Evolutionary conservation across 2,113 vertebrate species (phyloP), one percentile per base, ranked within the genome.

Genomic region (Gymnogyps californianus): DNA sequence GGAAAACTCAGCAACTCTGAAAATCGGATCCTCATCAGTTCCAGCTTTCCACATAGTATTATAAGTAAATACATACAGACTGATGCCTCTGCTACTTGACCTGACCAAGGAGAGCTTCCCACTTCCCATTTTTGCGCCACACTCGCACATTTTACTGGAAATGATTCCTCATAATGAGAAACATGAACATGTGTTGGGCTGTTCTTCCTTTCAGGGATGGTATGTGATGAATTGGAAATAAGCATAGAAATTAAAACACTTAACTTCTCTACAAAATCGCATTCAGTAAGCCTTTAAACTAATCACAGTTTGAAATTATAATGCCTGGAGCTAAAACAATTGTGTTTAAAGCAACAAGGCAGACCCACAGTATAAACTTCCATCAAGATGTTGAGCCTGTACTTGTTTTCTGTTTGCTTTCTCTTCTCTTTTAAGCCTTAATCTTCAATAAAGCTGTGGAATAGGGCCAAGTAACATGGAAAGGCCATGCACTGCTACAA

Each of bases 261-360:
- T 69, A 83, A 72, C 40, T 51, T 80, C 66, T 80, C 74, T 57
- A 77, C 93, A 80, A 96, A 89, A 87, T 74, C 4, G 5, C 38
- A 47, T 91, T 91, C 78, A 91, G 22, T 83, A 62, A 95, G 75
- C 74, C 51, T 74, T 95, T 95, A 89, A 91, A 95, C 52, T 96
- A 86, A 90, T 94, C 86, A 90, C 61, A 89, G 64, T 89, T 94
- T 24, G 34, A 82, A 93, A 91, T 11, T 51, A 42, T 74, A 83
- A 91, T 62, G 81, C 88, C 89, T 83, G 81, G 42, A 96, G 93
- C 93, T 94, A 85, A 94, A 87, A 28, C 49, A 72, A 61, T 77
- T 89, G 78, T 83, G 58, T 83, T 96, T 87, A 93, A 91, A 91
- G 87, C 84, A 95, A 85, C 40, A 87, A 84, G 58, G 38, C 87